A percentile compares a stretch with the other conserved stretches of the same genome.
phyloP scores from a whole-genome alignment of 2,888 invertebrate genomes.

The Blastobasis lacticolella region DNA sequence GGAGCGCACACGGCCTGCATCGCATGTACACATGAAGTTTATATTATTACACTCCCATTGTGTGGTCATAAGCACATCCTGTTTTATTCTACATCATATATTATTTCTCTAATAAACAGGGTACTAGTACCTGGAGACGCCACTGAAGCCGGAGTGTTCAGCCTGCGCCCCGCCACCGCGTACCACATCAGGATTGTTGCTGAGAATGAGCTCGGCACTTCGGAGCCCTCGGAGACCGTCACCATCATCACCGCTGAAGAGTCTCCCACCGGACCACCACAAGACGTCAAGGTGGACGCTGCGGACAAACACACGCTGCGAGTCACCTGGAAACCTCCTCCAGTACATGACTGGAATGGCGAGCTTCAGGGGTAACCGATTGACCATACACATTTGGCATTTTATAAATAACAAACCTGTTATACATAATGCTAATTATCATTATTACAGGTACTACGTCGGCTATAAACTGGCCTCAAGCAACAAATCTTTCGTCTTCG shows the following conservation, averaged over 20 bases:
- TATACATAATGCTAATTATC: too few species aligned
- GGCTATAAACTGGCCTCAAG: conserved; percentile 89
- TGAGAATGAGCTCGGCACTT: conserved; percentile 94
- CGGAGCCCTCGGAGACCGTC: conserved; percentile 93
- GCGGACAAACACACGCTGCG: conserved; percentile 90
- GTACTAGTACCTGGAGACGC: conserved; percentile 93
- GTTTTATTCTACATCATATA: too few species aligned
- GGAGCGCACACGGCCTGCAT: too few species aligned
- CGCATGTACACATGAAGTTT: too few species aligned
- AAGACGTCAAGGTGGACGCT: conserved; percentile 88
- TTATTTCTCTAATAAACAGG: conserved; percentile 32
- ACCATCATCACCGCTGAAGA: conserved; percentile 97
- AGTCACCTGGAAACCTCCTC: conserved; percentile 93
- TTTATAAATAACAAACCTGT: neutral
- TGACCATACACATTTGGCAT: neutral
- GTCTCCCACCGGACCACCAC: conserved; percentile 88
- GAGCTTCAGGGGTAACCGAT: conserved; percentile 78
- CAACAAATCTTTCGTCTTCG: conserved; percentile 91
- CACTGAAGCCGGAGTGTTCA: conserved; percentile 91
- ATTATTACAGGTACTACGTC: conserved; percentile 85
- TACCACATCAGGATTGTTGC: conserved; percentile 95
- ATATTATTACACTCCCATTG: too few species aligned
- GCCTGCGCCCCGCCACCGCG: conserved; percentile 91
- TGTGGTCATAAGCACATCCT: too few species aligned
- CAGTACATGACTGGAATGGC: conserved; percentile 92